Conservation (phyloP, 1,140 invertebrate species). For the Lutraria rhynchaena region DNA sequence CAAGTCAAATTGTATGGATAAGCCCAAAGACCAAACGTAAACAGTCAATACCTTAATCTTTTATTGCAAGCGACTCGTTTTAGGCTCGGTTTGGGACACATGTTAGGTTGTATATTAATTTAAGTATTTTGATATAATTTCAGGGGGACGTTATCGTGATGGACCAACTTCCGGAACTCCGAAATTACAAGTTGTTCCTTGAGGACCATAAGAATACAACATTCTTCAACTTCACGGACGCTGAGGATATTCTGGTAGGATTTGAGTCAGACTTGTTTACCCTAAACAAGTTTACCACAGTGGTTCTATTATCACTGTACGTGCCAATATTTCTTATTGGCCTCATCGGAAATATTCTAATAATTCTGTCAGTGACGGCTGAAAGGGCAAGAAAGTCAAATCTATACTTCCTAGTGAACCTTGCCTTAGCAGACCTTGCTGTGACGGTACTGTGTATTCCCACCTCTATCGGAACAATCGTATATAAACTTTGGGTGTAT, state of each 20-base stretch:
- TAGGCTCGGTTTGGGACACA: no score
- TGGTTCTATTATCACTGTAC: slow-evolving; percentile 68
- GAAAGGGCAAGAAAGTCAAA: slow-evolving; percentile 64
- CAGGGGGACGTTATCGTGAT: slow-evolving; percentile 16
- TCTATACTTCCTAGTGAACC: slow-evolving; percentile 69
- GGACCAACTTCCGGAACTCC: slow-evolving; percentile 63
- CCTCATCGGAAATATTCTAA: slow-evolving; percentile 69
- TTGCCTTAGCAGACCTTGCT: slow-evolving; percentile 67
- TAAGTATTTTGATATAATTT: no score
- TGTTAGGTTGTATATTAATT: no score
- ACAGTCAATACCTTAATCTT: no score
- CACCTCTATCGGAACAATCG: slow-evolving; percentile 86
- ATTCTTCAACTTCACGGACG: slow-evolving; percentile 62
- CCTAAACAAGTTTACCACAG: slow-evolving; percentile 50
- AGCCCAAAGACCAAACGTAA: no score
- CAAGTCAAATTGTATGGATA: no score
- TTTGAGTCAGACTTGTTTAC: slow-evolving; percentile 59
- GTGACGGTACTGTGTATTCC: slow-evolving; percentile 80
- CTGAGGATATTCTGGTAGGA: slow-evolving; percentile 59
- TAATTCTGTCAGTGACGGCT: slow-evolving; percentile 60
- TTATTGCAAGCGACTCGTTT: no score
- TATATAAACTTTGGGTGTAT: slow-evolving; percentile 87
- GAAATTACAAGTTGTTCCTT: slow-evolving; percentile 58
- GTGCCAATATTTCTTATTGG: slow-evolving; percentile 66
- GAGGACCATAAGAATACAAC: slow-evolving; percentile 49